phyloP scores from a whole-genome alignment of 2,888 invertebrate genomes.

The Plutella xylostella region DNA sequence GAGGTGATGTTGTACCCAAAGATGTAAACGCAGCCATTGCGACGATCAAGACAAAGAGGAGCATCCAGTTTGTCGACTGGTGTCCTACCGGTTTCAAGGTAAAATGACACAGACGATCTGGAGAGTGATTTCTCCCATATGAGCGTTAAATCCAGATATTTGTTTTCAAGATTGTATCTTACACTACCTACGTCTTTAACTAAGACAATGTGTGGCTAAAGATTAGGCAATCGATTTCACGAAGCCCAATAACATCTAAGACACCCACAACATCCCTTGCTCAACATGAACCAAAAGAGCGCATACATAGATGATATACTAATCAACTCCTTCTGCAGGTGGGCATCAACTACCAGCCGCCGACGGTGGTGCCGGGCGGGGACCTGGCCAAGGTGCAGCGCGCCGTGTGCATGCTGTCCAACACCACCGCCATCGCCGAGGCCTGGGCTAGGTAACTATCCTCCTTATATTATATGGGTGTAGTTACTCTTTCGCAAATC shows the following conservation, averaged over 20 bases:
- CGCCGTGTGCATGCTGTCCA: conserved; percentile 97
- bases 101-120: too few species aligned
- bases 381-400: conserved; percentile 94
- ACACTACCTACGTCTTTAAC: too few species aligned
- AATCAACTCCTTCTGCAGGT: conserved; percentile 46
- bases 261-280: too few species aligned
- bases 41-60: conserved; percentile 93
- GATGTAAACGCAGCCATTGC: conserved; percentile 94
- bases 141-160: too few species aligned
- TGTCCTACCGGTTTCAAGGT: conserved; percentile 84
- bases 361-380: conserved; percentile 91
- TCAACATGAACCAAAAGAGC: too few species aligned
- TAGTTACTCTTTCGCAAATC: too few species aligned
- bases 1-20: conserved; percentile 94
- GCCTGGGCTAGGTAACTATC: conserved; percentile 85
- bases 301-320: neutral
- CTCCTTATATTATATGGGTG: too few species aligned
- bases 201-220: too few species aligned
- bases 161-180: too few species aligned
- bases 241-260: too few species aligned
- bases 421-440: conserved; percentile 96
- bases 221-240: too few species aligned
- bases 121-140: too few species aligned
- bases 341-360: conserved; percentile 91
- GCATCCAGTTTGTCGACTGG: conserved; percentile 92